These are phyloP conservation scores for Lophotriccus pileatus DNA, from an alignment of 2,797 vertebrate genomes.

Conservation along the genomic window DNA sequence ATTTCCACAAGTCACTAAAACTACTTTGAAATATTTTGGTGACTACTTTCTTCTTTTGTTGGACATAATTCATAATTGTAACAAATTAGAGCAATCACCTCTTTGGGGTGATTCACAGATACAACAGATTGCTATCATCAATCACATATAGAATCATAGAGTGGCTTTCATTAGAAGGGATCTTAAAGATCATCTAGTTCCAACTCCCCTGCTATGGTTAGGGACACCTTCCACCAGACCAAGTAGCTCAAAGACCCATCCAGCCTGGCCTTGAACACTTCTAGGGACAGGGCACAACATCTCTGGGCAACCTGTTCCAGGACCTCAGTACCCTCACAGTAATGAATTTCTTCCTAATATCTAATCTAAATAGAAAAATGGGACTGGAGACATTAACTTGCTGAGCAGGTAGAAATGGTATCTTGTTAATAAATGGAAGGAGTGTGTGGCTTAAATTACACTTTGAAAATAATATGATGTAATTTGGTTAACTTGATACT, in stretches of 20 bases:
- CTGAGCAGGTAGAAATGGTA: not conserved
- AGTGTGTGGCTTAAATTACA: not conserved
- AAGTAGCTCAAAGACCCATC: not conserved
- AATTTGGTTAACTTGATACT: not conserved
- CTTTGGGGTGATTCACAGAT: not conserved
- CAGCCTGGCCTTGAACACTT: not conserved
- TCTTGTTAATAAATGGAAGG: not conserved
- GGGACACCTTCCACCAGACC: not conserved
- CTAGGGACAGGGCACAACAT: not conserved
- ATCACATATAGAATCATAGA: not conserved
- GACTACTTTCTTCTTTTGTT: not conserved
- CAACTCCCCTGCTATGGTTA: not conserved
- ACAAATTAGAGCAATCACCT: not conserved
- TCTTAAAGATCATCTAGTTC: not conserved
- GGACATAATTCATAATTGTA: not conserved
- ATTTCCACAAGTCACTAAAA: not conserved
- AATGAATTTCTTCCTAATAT: not conserved
- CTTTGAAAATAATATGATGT: not conserved
- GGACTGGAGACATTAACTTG: not conserved
- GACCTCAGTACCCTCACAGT: not conserved
- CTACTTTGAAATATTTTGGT: conserved; percentile 29
- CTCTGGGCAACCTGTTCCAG: not conserved
- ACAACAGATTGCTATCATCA: not conserved
- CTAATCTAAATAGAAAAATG: not conserved
- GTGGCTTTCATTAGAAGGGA: not conserved